Evolutionary conservation across 2,113 vertebrate genomes (phyloP), one percentile per base, ranked within the genome.

Genomic region (Catharus fuscescens): DNA sequence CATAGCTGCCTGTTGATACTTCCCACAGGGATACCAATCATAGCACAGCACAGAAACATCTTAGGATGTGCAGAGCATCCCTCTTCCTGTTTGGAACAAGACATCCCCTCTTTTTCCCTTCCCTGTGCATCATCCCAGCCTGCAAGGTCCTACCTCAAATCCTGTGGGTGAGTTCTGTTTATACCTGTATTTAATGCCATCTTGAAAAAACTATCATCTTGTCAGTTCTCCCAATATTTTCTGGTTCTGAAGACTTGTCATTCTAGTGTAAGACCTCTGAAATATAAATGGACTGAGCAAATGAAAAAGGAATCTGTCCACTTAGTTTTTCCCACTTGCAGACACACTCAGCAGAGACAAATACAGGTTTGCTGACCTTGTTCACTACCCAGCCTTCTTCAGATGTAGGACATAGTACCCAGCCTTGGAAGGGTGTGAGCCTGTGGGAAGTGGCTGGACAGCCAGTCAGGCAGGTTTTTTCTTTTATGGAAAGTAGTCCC

Each of bases 401-500:
- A 70, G 54, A 95, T 80, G 67, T 62, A 80, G 93, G 91, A 74
- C 92, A 88, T 31, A 45, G 1, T 9, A 50, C 20, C 34, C 64
- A 70, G 76, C 53, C 74, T 81, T 45, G 45, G 88, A 80, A 88
- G 56, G 72, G 64, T 52, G 64, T 70, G 59, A 69, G 60, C 44
- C 65, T 78, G 82, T 78, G 79, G 44, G 21, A 78, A 90, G 85
- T 90, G 80, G 64, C 85, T 1, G 0, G 87, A 86, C 64, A 90
- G 90, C 94, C 72, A 67, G 94, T 94, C 56, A 45, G 57, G 82
- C 95, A 83, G 90, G 96, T 96, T 96, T 52, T 67, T 77, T 77
- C 62, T 83, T 52, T 47, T 70, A 93, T 93, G 92, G 80, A 94
- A 94, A 90, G 47, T 12, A 23, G 59, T 88, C 60, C 78, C 80